Evolutionary conservation across 2,113 vertebrate genomes (phyloP).

Genomic region (Carettochelys insculpta): DNA sequence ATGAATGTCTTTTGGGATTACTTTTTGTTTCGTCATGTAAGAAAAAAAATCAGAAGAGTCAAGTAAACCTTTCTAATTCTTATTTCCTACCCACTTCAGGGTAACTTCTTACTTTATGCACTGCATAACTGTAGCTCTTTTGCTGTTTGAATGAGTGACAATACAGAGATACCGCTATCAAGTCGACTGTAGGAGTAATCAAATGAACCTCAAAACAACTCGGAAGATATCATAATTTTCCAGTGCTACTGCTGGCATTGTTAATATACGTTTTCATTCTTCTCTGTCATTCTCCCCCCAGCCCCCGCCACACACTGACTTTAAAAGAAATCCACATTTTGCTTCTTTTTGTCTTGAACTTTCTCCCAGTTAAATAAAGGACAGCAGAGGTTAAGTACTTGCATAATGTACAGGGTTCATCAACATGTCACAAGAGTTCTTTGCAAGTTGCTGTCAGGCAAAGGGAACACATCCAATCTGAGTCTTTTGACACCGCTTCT

Average conservation of each 20-base stretch:
- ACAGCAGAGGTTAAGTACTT: neutral
- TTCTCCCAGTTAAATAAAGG: constrained; percentile 27
- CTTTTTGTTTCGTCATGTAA: neutral
- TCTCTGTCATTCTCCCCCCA: constrained; percentile 14
- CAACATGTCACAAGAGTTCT: neutral
- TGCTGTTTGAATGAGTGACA: neutral
- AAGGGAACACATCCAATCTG: constrained; percentile 1
- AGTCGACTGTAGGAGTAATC: neutral
- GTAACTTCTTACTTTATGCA: neutral
- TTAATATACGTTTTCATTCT: constrained; percentile 51
- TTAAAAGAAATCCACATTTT: constrained; percentile 43
- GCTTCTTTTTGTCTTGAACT: constrained; percentile 33
- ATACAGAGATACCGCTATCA: neutral
- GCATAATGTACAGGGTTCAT: constrained; percentile 5
- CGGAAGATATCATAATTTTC: constrained; percentile 25
- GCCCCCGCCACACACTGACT: neutral
- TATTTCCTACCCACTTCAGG: neutral
- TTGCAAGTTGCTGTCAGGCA: constrained; percentile 19
- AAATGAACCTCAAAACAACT: constrained; percentile 35
- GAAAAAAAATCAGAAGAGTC: constrained; percentile 7
- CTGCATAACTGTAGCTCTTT: constrained; percentile 16
- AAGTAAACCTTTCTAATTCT: constrained; percentile 7
- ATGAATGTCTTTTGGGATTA: neutral
- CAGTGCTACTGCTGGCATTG: neutral
- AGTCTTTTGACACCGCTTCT: constrained; percentile 7